Conservation (phyloP, 2,888 invertebrate species). For the Aspidiotus rigidus region DNA sequence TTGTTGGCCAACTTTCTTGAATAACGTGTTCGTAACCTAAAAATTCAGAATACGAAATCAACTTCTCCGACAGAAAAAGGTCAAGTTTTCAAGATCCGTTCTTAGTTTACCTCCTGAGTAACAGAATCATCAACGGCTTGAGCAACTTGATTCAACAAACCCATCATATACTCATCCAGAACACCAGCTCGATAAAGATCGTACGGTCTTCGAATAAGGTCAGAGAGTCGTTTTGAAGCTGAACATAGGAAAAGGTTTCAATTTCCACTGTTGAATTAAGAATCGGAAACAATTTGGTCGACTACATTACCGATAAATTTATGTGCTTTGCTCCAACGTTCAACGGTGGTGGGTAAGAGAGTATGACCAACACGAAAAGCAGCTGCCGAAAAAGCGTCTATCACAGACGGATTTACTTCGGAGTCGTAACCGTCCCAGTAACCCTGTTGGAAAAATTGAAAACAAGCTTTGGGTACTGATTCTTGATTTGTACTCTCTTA, state of each 20-base stretch:
- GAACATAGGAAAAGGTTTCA: slow-evolving; percentile 39
- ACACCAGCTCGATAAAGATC: slow-evolving; percentile 85
- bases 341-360: slow-evolving; percentile 79
- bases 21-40: slow-evolving; percentile 83
- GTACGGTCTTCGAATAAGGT: slow-evolving; percentile 78
- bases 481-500: not conserved
- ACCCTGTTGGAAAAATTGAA: slow-evolving; percentile 44
- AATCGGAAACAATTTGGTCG: not conserved
- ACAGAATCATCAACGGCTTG: slow-evolving; percentile 93
- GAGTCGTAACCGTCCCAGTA: slow-evolving; percentile 78
- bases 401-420: slow-evolving; percentile 76
- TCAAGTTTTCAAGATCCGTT: not conserved
- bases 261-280: not conserved
- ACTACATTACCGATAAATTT: slow-evolving; percentile 70
- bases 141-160: slow-evolving; percentile 85
- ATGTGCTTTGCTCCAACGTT: slow-evolving; percentile 89
- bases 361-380: slow-evolving; percentile 90
- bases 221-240: slow-evolving; percentile 81
- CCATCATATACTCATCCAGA: slow-evolving; percentile 85
- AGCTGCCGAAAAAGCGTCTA: slow-evolving; percentile 82
- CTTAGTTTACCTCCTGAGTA: slow-evolving; percentile 51
- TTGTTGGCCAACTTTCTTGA: slow-evolving; percentile 52
- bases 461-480: not conserved
- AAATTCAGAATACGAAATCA: slow-evolving; percentile 42
- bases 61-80: too few relatives aligned